A percentile compares a stretch with the other conserved stretches of the same genome.
Conservation (phyloP, 2,113 vertebrate species). For the Bostrychus sinensis region DNA sequence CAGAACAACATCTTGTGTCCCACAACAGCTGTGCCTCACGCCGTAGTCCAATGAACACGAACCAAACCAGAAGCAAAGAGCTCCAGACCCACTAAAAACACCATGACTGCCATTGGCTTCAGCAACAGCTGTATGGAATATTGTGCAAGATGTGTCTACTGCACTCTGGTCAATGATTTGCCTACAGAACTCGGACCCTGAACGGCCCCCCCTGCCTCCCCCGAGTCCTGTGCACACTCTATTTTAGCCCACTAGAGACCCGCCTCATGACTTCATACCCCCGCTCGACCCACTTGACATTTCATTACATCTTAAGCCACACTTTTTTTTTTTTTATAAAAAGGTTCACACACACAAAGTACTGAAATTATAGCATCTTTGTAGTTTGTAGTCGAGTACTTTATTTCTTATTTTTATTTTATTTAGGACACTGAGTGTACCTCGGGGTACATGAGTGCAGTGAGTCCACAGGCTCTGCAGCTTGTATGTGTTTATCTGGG, state of each 20-base stretch:
- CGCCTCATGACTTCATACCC: constrained; percentile 27
- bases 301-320: not conserved
- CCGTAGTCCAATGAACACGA: constrained; percentile 8
- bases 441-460: constrained; percentile 6
- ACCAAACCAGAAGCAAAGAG: constrained; percentile 15
- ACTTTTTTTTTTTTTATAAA: no score
- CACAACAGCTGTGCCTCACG: constrained; percentile 25
- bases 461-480: constrained; percentile 23
- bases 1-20: constrained; percentile 81
- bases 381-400: no score
- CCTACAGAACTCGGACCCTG: constrained; percentile 36
- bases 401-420: not conserved
- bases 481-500: constrained; percentile 7
- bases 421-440: constrained; percentile 2
- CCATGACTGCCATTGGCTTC: not conserved
- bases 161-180: constrained; percentile 55
- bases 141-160: not conserved
- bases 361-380: no score
- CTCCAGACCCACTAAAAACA: constrained; percentile 8
- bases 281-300: not conserved
- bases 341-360: no score
- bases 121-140: no score
- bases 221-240: constrained; percentile 18
- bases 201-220: constrained; percentile 16
- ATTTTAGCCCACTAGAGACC: constrained; percentile 46